Percentiles rank a stretch among this genome's conserved stretches.
These are phyloP conservation scores for Grammomys surdaster DNA, from an alignment of 2,113 vertebrate genomes.

Conservation along the genomic window DNA sequence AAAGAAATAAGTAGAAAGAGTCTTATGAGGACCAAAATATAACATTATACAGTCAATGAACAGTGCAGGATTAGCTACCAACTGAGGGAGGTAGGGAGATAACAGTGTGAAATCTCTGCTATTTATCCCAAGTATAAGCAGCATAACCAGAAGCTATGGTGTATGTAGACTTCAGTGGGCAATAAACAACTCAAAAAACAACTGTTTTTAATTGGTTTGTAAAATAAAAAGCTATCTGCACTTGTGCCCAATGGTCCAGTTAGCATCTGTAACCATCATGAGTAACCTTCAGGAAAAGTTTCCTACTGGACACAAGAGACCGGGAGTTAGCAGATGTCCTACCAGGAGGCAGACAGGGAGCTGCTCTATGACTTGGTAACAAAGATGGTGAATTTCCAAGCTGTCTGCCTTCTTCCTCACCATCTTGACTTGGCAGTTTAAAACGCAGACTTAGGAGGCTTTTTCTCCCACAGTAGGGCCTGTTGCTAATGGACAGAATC, in stretches of 20 bases:
- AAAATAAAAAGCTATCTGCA: not conserved
- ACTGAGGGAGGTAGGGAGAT: fast-evolving
- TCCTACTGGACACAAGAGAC: not conserved
- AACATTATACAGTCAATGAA: not conserved
- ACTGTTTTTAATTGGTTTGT: not conserved
- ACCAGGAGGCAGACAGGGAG: not conserved
- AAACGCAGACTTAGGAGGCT: not conserved
- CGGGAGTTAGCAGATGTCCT: not conserved
- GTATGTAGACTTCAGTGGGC: not conserved
- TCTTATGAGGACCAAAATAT: not conserved
- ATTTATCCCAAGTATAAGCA: fast-evolving
- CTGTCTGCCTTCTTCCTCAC: not conserved
- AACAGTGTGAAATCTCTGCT: not conserved
- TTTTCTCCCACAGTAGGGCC: not conserved
- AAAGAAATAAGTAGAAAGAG: not conserved
- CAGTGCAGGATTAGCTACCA: not conserved
- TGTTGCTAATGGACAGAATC: not conserved
- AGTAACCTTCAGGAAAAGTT: not conserved
- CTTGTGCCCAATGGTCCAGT: not conserved
- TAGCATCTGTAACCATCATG: not conserved
- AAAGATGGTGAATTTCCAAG: not conserved
- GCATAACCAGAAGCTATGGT: fast-evolving
- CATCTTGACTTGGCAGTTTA: not conserved
- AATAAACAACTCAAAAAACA: not conserved
- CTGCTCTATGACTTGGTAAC: not conserved